Evolutionary conservation across 2,888 invertebrate species (phyloP), one percentile per base, ranked within the genome.

Genomic region (Cabera pusaria): DNA sequence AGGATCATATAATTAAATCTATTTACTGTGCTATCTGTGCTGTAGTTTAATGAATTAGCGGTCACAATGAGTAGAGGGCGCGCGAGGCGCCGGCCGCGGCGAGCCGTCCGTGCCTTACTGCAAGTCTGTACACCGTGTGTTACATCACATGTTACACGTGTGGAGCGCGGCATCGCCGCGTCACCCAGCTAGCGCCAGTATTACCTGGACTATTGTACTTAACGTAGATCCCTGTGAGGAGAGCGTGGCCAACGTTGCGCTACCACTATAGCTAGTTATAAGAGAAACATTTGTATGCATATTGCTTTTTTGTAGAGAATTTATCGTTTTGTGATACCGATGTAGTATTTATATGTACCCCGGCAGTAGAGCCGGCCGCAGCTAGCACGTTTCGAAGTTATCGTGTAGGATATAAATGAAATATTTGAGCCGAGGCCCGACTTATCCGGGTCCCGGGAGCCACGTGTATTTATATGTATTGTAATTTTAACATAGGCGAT

Each of bases 61-160:
- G n/a, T n/a, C n/a, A n/a, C n/a, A n/a, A n/a, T n/a, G n/a, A n/a
- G n/a, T n/a, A n/a, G n/a, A 11, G 23, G 6, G 37, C 22, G 43
- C 10, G 52, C 2, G 43, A 27, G 36, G 50, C 10, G 56, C 37
- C 41, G 64, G 56, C 56, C 25, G 72, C 68, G 73, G 33, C 44
- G 64, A 57, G 68, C 39, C 73, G 74, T 53, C 74, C 59, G 81
- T 77, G 82, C 82, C 82, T 82, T 80, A 71, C 26, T 50, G 56
- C 39, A 71, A 76, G 74, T 76, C 75, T 80, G 74, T 59, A 60
- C 44, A 23, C 4, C 47, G 44, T 43, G 40, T 38, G 46, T 42
- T 28, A 24, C 24, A 8, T 41, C 10, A 9, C 14, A 4, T 40
- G 31, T 41, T 31, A 28, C 37, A 8, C 33, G 31, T 38, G 32